A percentile compares a stretch with the other conserved stretches of the same genome.
Conservation (phyloP, 2,888 invertebrate genomes). For the Allophyes oxyacanthae region DNA sequence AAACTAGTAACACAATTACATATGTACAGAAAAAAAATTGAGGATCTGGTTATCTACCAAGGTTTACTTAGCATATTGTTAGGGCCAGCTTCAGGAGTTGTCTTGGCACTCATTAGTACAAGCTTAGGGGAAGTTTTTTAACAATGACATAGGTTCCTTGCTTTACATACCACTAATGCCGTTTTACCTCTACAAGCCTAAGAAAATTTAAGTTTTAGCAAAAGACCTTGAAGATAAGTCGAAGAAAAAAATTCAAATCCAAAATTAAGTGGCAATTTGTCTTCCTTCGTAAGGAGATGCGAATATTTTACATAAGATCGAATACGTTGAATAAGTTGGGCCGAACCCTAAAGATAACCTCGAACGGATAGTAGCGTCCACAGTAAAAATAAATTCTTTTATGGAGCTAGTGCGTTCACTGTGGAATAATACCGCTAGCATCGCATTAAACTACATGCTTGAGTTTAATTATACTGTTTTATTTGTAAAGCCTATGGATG, state of each 20-base stretch:
- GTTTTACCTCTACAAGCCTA: slow-evolving; percentile 14
- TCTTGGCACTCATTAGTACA: neutral
- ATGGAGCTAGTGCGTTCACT: slow-evolving; percentile 14
- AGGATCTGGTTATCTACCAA: neutral
- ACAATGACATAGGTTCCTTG: slow-evolving; percentile 7
- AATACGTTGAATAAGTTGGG: slow-evolving; percentile 40
- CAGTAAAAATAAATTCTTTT: slow-evolving; percentile 47
- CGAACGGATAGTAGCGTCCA: slow-evolving; percentile 21
- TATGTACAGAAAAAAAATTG: neutral
- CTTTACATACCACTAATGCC: slow-evolving; percentile 9
- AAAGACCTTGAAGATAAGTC: slow-evolving; percentile 25
- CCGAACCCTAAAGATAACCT: slow-evolving; percentile 39
- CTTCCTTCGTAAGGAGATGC: slow-evolving; percentile 45
- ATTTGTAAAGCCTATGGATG: slow-evolving; percentile 1
- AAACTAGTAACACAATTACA: neutral
- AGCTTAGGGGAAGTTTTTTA: neutral
- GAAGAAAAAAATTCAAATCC: slow-evolving; percentile 40
- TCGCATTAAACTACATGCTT: slow-evolving; percentile 12
- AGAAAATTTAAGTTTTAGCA: slow-evolving; percentile 21
- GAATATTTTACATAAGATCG: slow-evolving; percentile 52
- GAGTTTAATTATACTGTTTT: slow-evolving; percentile 24
- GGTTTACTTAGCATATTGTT: too few relatives aligned
- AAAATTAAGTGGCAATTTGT: slow-evolving; percentile 54
- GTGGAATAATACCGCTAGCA: slow-evolving; percentile 17
- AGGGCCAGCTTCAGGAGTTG: neutral